These are phyloP conservation scores for Platyrinchus mystaceus DNA, from an alignment of 2,797 vertebrate species.

Conservation along the genomic window DNA sequence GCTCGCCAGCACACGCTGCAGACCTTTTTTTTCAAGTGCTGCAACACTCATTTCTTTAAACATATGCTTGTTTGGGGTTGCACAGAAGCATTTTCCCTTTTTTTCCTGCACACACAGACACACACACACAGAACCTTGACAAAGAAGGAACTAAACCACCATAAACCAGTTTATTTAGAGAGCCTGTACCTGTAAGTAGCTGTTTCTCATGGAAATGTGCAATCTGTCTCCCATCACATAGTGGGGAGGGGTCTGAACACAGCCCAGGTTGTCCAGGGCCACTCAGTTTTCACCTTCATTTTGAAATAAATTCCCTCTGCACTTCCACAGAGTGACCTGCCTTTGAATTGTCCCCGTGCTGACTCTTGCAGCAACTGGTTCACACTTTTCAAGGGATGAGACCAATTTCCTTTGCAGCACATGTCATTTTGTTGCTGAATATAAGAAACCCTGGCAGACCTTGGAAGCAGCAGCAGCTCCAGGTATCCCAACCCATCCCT, in stretches of 20 bases:
- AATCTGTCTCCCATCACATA: background rate
- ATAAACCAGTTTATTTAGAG: background rate
- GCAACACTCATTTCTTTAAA: background rate
- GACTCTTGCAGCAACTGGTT: background rate
- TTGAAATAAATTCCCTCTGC: background rate
- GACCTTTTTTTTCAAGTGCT: background rate
- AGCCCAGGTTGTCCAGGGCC: background rate
- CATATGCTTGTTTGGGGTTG: background rate
- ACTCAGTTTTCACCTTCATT: background rate
- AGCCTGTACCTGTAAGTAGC: background rate
- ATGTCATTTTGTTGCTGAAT: background rate
- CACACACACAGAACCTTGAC: background rate
- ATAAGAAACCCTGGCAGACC: background rate
- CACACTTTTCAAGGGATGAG: background rate
- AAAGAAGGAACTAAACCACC: background rate
- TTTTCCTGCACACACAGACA: background rate
- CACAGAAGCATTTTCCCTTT: background rate
- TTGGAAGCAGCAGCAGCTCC: background rate
- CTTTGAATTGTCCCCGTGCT: accelerated
- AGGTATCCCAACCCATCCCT: background rate
- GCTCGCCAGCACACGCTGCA: background rate
- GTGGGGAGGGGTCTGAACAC: accelerated
- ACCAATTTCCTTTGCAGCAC: background rate
- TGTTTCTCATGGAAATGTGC: background rate
- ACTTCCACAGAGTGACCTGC: background rate